Base-by-base conservation (phyloP, 2,113 vertebrate species). In the Myotis lucifugus region DNA sequence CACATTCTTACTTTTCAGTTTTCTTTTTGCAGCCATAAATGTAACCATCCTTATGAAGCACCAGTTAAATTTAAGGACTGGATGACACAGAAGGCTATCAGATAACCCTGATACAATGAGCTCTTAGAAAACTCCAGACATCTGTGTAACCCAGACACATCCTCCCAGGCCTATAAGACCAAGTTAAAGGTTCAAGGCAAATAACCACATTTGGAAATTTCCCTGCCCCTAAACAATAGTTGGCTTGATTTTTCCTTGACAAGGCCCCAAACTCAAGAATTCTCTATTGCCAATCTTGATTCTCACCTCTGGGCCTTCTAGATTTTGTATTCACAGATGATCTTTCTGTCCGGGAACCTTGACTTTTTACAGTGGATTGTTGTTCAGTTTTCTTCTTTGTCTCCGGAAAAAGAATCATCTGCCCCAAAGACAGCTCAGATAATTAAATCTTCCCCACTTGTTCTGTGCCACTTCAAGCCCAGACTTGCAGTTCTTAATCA, bases 101-200 rank as follows among this genome's bases (percentile, higher is more conserved):
- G 67, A 56, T 61, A 23, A 37, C 1, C 64, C 1, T 37, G 37
- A 66, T 34, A 25, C 11, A 84, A 9, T 19, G 25, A 82, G 48
- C 12, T 64, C 32, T 77, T 42, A 56, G 40, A 85, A 86, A 0
- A 85, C 25, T 19, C 37, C 69, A 77, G 8, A 85, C 37, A 72
- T 29, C 8, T n/a, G 0, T 61, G 19, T 79, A 12, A 4, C 50
- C 23, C 37, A 85, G 8, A 54, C 11, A 37, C 9, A 34, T 72
- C 7, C 8, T 70, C 11, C 11, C 50, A 21, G 3, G 7, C 13
- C 59, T 5, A 18, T n/a, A 61, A 85, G 10, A 40, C 6, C 54
- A 94, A 94, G 12, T 83, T 85, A 82, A 92, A 37, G 61, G 19
- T n/a, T 84, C 29, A 87, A 72, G 40, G n/a, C 23, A 90, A 29